Conservation (phyloP, 1,140 invertebrate genomes). For the Nasonia longicornis region DNA sequence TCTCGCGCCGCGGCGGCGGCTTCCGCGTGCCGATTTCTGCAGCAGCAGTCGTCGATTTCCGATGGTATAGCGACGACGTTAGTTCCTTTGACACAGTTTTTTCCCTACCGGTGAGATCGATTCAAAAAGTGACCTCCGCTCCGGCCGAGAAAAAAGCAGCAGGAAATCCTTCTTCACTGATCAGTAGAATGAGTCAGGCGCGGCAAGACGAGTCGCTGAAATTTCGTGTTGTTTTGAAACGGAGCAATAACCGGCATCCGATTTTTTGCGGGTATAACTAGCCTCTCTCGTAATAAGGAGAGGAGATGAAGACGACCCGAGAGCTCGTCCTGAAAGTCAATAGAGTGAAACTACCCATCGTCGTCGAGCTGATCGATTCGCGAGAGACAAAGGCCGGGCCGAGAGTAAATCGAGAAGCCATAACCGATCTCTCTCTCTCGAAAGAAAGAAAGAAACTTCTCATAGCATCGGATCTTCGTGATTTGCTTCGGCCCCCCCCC, state of each 20-base stretch:
- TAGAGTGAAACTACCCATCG: constrained; percentile 11
- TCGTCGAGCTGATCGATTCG: constrained; percentile 42
- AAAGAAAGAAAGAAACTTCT: constrained; percentile 43
- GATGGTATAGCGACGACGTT: too few species aligned
- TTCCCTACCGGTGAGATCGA: too few species aligned
- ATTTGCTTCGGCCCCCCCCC: constrained; percentile 48
- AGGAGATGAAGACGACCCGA: not conserved
- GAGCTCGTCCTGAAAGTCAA: constrained; percentile 3
- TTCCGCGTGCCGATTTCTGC: too few species aligned
- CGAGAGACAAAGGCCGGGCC: constrained; percentile 45
- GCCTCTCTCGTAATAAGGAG: too few species aligned
- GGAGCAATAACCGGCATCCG: too few species aligned
- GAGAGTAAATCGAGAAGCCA: constrained; percentile 54
- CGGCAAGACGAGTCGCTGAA: not conserved
- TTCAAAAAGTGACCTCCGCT: too few species aligned
- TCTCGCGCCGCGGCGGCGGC: too few species aligned
- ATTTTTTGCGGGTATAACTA: too few species aligned
- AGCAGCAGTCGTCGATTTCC: too few species aligned
- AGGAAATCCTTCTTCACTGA: not conserved
- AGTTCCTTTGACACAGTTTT: too few species aligned
- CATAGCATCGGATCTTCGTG: constrained; percentile 58
- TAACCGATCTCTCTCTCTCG: constrained; percentile 12
- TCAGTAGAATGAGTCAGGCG: not conserved
- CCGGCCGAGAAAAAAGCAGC: not conserved
- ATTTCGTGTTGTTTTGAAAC: too few species aligned